Percentiles rank a stretch among this genome's conserved stretches.
These are phyloP conservation scores for Solea solea DNA, from an alignment of 2,113 vertebrate species.

Conservation along the genomic window DNA sequence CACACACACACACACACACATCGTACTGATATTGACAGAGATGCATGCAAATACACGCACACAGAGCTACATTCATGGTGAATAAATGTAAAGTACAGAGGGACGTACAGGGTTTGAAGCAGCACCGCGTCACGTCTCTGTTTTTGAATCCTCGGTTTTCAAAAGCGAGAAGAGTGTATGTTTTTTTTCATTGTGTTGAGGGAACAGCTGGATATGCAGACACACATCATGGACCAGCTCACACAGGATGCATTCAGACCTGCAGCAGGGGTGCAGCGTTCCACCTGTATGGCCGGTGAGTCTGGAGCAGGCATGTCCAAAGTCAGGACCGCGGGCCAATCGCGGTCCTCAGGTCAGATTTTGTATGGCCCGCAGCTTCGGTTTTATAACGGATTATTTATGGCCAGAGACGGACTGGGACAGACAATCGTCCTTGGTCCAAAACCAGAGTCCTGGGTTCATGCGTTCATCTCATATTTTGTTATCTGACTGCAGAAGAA, in stretches of 20 bases:
- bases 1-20: slow-evolving; percentile 50
- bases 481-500: too few relatives aligned
- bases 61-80: not conserved
- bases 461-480: too few relatives aligned
- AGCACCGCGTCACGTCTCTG: not conserved
- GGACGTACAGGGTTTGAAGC: slow-evolving; percentile 8
- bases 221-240: not conserved
- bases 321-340: too few relatives aligned
- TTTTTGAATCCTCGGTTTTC: not conserved
- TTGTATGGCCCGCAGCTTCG: too few relatives aligned
- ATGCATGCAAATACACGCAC: not conserved
- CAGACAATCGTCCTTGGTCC: too few relatives aligned
- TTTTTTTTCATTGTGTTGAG: not conserved
- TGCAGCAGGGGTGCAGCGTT: slow-evolving; percentile 31
- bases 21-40: slow-evolving; percentile 26
- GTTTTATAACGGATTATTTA: too few relatives aligned
- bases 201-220: not conserved
- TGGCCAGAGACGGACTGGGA: too few relatives aligned
- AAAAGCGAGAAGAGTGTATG: not conserved
- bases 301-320: slow-evolving; percentile 1
- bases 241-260: slow-evolving; percentile 51
- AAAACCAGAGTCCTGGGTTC: too few relatives aligned
- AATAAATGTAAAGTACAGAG: slow-evolving; percentile 18
- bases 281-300: slow-evolving; percentile 48
- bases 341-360: too few relatives aligned